Percentiles rank a stretch among this genome's conserved stretches.
These are phyloP conservation scores for Drymodes brunneopygia DNA, from an alignment of 2,113 vertebrate genomes.

Conservation along the genomic window DNA sequence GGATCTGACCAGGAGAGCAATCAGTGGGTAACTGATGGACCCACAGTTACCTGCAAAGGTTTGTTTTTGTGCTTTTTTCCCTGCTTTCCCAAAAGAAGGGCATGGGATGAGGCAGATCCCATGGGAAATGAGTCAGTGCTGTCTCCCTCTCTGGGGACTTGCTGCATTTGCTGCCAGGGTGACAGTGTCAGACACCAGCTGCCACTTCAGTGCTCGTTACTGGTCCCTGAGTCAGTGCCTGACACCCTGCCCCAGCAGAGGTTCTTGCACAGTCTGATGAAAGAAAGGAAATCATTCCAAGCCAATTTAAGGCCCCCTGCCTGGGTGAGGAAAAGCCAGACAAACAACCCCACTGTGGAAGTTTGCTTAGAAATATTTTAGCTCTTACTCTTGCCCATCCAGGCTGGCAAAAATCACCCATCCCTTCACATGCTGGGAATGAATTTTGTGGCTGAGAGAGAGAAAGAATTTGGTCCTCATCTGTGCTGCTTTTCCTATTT, in stretches of 20 bases:
- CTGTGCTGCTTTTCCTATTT: background rate
- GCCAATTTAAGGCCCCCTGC: background rate
- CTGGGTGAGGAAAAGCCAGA: background rate
- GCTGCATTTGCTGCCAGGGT: background rate
- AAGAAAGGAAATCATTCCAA: background rate
- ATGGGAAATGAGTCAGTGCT: background rate
- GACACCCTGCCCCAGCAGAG: background rate
- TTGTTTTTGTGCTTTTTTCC: background rate
- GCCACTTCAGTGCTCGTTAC: background rate
- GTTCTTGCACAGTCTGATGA: background rate
- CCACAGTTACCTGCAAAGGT: background rate
- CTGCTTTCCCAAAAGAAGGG: background rate
- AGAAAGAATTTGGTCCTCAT: background rate
- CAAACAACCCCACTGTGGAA: background rate
- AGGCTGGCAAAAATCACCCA: background rate
- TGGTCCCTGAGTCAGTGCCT: background rate
- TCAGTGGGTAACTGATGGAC: background rate
- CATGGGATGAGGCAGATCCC: background rate
- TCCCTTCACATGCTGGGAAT: background rate
- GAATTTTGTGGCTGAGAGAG: background rate
- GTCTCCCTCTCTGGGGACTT: background rate
- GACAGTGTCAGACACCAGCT: slow-evolving; percentile 20
- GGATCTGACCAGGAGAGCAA: background rate
- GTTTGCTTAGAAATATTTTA: background rate
- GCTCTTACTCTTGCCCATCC: background rate